Percentiles rank a stretch among this genome's conserved stretches.
Evolutionary conservation across 2,797 vertebrate species (phyloP).

Genomic region (Xiphophorus birchmanni): DNA sequence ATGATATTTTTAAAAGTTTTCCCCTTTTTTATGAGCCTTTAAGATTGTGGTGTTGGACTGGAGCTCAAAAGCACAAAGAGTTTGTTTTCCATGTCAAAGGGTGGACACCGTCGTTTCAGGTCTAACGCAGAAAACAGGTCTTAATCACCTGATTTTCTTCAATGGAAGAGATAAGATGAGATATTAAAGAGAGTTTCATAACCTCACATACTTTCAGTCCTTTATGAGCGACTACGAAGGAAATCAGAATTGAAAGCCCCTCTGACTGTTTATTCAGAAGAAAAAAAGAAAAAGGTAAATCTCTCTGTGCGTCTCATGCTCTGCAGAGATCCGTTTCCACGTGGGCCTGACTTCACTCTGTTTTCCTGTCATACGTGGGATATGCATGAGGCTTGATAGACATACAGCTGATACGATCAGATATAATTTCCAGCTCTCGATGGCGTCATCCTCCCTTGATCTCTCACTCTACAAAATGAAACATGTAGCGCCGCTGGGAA

Average conservation of each 20-base stretch:
- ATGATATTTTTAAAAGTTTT: slow-evolving; percentile 26
- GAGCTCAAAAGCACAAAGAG: background rate
- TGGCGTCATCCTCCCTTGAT: slow-evolving; percentile 30
- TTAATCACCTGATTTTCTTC: slow-evolving; percentile 9
- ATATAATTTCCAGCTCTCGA: slow-evolving; percentile 44
- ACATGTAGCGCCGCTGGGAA: slow-evolving; percentile 15
- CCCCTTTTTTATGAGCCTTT: slow-evolving; percentile 14
- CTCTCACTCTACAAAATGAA: slow-evolving; percentile 15
- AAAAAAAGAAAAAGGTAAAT: slow-evolving; percentile 11
- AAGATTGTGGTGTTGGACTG: background rate
- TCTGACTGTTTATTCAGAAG: slow-evolving; percentile 13
- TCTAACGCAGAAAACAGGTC: slow-evolving; percentile 12
- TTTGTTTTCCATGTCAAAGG: background rate
- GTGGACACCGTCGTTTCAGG: slow-evolving; percentile 18
- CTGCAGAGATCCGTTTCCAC: slow-evolving; percentile 48
- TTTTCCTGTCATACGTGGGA: slow-evolving; percentile 65
- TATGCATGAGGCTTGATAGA: slow-evolving; percentile 35
- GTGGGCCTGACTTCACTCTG: slow-evolving; percentile 50
- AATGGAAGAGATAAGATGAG: background rate
- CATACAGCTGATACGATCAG: slow-evolving; percentile 62
- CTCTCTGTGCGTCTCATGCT: slow-evolving; percentile 21
- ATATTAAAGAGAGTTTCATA: background rate
- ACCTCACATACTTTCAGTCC: slow-evolving; percentile 37
- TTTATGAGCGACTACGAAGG: background rate
- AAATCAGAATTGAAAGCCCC: slow-evolving; percentile 38